Evolutionary conservation across 1,140 invertebrate species (phyloP).

Genomic region (Drosophila quadrilineata): DNA sequence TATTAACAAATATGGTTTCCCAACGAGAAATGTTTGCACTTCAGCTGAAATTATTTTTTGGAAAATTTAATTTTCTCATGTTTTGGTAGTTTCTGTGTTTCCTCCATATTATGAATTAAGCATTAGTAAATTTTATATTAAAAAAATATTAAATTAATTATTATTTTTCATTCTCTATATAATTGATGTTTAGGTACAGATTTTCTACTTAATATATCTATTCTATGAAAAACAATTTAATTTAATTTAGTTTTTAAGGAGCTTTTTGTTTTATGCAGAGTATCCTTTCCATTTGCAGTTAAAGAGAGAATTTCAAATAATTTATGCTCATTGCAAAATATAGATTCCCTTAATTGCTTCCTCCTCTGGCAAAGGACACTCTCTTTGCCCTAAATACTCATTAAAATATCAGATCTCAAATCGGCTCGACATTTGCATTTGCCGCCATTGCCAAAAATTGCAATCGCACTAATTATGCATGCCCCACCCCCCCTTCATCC

Average conservation of each 20-base stretch:
- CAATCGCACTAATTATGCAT: constrained; percentile 59
- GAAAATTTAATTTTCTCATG: too few species aligned
- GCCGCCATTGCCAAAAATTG: constrained; percentile 17
- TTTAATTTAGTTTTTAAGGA: not conserved
- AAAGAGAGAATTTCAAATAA: not conserved
- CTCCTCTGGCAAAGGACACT: not conserved
- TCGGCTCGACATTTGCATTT: constrained; percentile 69
- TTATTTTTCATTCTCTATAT: too few species aligned
- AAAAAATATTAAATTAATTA: not conserved
- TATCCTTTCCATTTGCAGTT: too few species aligned
- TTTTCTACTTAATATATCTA: too few species aligned
- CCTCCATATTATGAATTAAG: too few species aligned
- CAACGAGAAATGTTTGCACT: too few species aligned
- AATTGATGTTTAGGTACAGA: too few species aligned
- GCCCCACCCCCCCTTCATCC: not conserved
- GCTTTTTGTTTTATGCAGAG: not conserved
- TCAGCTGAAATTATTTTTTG: too few species aligned
- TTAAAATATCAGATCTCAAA: constrained; percentile 16
- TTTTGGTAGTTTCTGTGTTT: too few species aligned
- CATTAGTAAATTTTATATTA: too few species aligned
- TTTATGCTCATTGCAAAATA: not conserved
- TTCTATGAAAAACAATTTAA: too few species aligned
- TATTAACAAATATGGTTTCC: not conserved
- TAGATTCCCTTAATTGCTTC: not conserved
- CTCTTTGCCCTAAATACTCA: not conserved